Conservation (phyloP, 2,888 invertebrate species). For the Hetaerina titia region DNA sequence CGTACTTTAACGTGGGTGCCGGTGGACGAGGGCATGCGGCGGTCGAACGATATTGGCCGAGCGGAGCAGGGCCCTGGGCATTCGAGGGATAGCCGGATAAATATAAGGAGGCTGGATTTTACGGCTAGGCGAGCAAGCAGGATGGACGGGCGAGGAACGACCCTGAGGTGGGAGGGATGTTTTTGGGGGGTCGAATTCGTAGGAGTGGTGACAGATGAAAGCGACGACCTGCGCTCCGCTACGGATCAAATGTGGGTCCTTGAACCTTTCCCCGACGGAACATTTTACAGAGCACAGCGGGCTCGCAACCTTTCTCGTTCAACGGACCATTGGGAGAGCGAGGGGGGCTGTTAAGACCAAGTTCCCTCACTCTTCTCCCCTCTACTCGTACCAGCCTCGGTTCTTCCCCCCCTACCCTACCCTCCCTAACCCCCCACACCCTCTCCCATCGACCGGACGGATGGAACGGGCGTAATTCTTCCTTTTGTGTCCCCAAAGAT, state of each 20-base stretch:
- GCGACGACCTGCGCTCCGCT: not conserved
- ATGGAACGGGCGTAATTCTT: not conserved
- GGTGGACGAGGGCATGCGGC: too few species aligned
- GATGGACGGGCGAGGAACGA: not conserved
- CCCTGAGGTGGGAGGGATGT: not conserved
- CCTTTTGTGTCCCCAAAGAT: not conserved
- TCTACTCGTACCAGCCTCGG: not conserved
- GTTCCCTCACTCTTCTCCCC: not conserved
- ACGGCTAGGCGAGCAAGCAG: too few species aligned
- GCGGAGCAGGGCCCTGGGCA: not conserved
- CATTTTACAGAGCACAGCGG: not conserved
- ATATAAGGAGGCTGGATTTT: not conserved
- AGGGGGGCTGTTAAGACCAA: too few species aligned
- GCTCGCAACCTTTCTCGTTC: not conserved
- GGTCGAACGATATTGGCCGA: not conserved
- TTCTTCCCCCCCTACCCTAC: not conserved
- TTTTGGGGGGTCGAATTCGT: not conserved
- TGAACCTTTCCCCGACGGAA: constrained; percentile 2
- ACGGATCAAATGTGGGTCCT: not conserved
- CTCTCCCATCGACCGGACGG: not conserved
- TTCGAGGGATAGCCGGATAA: not conserved
- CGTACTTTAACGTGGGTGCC: too few species aligned
- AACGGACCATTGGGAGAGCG: too few species aligned
- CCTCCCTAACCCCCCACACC: not conserved
- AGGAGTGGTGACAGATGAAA: constrained; percentile 27